A percentile compares a stretch with the other conserved stretches of the same genome.
Evolutionary conservation across 2,797 vertebrate genomes (phyloP).

Genomic region (Potorous gilbertii): DNA sequence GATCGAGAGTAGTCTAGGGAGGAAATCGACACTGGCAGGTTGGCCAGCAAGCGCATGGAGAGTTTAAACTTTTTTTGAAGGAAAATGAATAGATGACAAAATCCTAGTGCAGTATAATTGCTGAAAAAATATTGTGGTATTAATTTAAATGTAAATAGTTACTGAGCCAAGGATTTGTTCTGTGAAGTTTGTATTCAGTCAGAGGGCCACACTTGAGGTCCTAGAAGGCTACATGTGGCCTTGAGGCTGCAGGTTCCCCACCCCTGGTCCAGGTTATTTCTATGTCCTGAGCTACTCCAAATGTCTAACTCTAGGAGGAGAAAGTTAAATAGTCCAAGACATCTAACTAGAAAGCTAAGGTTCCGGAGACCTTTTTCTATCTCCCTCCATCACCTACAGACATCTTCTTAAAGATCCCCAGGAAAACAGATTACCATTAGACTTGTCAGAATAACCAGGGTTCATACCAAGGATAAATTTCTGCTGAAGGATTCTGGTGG

Average conservation of each 20-base stretch:
- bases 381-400: background rate
- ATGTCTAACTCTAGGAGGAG: background rate
- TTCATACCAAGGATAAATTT: background rate
- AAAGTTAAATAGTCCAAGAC: conserved; percentile 51
- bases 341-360: background rate
- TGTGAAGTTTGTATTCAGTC: too few species aligned
- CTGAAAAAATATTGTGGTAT: too few species aligned
- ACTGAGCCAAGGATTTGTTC: too few species aligned
- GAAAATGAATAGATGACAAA: too few species aligned
- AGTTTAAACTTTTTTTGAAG: too few species aligned
- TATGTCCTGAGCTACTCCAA: background rate
- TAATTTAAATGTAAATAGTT: too few species aligned
- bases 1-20: conserved; percentile 1
- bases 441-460: conserved; percentile 20
- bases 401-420: conserved; percentile 39
- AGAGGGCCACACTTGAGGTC: too few species aligned
- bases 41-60: too few species aligned
- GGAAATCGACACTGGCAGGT: conserved; percentile 16
- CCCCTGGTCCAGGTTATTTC: too few species aligned
- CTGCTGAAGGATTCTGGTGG: background rate
- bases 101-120: too few species aligned
- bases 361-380: conserved; percentile 48
- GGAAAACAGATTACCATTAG: conserved; percentile 13
- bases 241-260: too few species aligned
- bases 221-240: too few species aligned